Evolutionary conservation across 2,113 vertebrate species (phyloP), one percentile per base, ranked within the genome.

Genomic region (Ivindomyrus marchei): DNA sequence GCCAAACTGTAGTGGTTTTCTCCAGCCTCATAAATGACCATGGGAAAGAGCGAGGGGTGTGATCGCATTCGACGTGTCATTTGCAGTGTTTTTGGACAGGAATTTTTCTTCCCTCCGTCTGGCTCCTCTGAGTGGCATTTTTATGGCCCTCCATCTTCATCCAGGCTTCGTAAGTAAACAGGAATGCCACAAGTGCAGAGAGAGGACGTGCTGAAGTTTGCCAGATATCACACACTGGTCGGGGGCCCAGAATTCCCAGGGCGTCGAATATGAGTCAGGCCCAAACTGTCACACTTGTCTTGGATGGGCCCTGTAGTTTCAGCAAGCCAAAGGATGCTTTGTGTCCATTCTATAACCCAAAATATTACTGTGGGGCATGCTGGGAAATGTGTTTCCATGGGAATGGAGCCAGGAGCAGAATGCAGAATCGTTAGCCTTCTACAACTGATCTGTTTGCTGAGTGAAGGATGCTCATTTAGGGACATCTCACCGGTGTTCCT

Each of bases 191-290:
- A 95, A 90, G 93, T 95, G 90, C 93, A 91, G 94, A 91, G 91
- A 91, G 93, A 91, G 95, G 93, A 94, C 93, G 95, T 93, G 91
- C 93, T 98, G 98, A 98, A 96, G 96, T 96, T 97, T 97, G 94
- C 97, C 98, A 98, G 98, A 99, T 97, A 96, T 96, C 94, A 89
- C 88, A 91, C 91, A 92, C 96, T 96, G 96, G 96, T 97, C 95
- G 96, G 74, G 95, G 93, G 95, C 94, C 91, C 93, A 96, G 92
- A 96, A 96, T 96, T 97, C 96, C 95, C 96, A 92, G 94, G 93
- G 92, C 93, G 92, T 88, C 91, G 9, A 93, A 93, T 96, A 95
- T 96, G 95, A 96, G 96, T 93, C 92, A 93, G 95, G 96, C 94
- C 91, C 93, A 91, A 94, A 91, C 93, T 91, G 94, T 95, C 93